Evolutionary conservation across 1,140 invertebrate species (phyloP).

Genomic region (Dinoponera quadriceps): DNA sequence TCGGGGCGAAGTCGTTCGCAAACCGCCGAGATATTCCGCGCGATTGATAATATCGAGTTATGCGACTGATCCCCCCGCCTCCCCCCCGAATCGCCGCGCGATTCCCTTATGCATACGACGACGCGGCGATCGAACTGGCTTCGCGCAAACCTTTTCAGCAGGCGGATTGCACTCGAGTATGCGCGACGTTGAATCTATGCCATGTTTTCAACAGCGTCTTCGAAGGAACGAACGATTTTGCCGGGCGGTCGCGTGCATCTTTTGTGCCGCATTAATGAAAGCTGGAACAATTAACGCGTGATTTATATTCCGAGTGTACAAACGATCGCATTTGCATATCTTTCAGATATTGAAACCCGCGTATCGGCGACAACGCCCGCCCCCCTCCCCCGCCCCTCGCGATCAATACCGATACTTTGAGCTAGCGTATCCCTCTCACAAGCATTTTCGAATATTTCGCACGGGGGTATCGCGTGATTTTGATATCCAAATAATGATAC

Average conservation of each 20-base stretch:
- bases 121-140: constrained; percentile 20
- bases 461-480: background rate
- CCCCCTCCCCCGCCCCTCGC: too few relatives aligned
- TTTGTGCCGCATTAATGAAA: constrained; percentile 11
- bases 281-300: constrained; percentile 11
- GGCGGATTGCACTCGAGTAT: background rate
- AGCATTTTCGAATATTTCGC: background rate
- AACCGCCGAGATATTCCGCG: background rate
- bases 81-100: constrained; percentile 8
- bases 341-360: background rate
- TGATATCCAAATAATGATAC: background rate
- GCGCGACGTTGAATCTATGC: background rate
- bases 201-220: constrained; percentile 7
- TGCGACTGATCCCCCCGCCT: constrained; percentile 36
- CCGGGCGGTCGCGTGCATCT: too few relatives aligned
- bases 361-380: background rate
- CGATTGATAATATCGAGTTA: constrained; percentile 39
- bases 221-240: constrained; percentile 1
- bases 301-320: constrained; percentile 4
- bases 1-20: constrained; percentile 10
- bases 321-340: background rate
- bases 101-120: background rate
- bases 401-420: background rate
- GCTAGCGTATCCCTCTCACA: background rate
- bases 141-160: constrained; percentile 23